A percentile compares a stretch with the other conserved stretches of the same genome.
phyloP scores from a whole-genome alignment of 2,888 invertebrate genomes.

The Melanotus villosus region DNA sequence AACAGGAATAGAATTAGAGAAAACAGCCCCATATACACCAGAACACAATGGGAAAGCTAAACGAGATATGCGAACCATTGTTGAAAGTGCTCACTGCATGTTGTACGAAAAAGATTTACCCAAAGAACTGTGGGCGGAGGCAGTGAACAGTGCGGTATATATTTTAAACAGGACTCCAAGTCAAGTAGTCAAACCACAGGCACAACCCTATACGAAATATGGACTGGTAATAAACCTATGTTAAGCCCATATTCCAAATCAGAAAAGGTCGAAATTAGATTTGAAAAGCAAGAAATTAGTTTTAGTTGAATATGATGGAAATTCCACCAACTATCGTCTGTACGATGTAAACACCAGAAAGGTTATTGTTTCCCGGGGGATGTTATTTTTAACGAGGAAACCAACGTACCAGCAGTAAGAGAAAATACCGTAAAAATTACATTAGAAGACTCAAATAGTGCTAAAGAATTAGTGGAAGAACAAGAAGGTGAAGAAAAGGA shows the following conservation, averaged over 20 bases:
- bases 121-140: slow-evolving; percentile 32
- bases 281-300: slow-evolving; percentile 44
- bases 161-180: neutral
- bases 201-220: neutral
- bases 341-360: slow-evolving; percentile 44
- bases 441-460: neutral
- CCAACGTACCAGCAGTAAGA: neutral
- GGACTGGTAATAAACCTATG: too few species aligned
- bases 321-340: slow-evolving; percentile 50
- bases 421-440: neutral
- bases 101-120: slow-evolving; percentile 47
- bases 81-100: slow-evolving; percentile 60
- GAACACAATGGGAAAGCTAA: slow-evolving; percentile 59
- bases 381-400: slow-evolving; percentile 49
- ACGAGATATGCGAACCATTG: slow-evolving; percentile 58
- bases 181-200: neutral
- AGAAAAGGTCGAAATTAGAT: slow-evolving; percentile 43
- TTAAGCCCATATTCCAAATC: slow-evolving; percentile 41
- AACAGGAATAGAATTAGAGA: neutral
- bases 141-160: slow-evolving; percentile 56
- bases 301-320: slow-evolving; percentile 50
- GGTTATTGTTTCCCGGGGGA: slow-evolving; percentile 52
- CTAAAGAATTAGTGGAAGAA: neutral
- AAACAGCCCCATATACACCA: slow-evolving; percentile 54
- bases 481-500: slow-evolving; percentile 12